Base-by-base conservation (phyloP, 2,888 invertebrate species). In the Drosophila meridiana region DNA sequence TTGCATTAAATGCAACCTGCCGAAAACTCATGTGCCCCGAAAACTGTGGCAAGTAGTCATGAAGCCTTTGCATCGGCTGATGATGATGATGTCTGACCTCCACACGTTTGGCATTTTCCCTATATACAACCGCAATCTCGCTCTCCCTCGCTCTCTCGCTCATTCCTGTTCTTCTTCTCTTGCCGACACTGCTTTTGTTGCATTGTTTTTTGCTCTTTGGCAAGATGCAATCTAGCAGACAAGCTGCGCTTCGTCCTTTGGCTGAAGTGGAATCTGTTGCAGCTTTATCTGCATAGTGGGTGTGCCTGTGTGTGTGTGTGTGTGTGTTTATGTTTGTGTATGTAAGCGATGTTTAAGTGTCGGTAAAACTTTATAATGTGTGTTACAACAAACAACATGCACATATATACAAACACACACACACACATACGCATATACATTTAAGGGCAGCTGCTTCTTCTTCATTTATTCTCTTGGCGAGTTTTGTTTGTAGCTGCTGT, bases 351-450 rank as follows among this genome's bases (percentile, higher is more conserved):
- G 80, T 68, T 83, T 79, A 80, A 78, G 83, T 72, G 79, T 78
- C 80, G 83, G 77, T 70, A 82, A 85, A 85, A 87, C 73, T 85
- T 85, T 87, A 82, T 87, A 85, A 87, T 87, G 78, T 87, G 76
- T 84, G 83, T 69, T 73, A 80, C 81, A 84, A 80, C 75, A 84
- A 83, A 59, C 57, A 62, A 62, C 48, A 58, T 48, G 36, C 58
- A 30, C 42, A 43, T 26, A 47, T 20, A 50, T 32, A 26, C 63
- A n/a, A n/a, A n/a, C n/a, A n/a, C n/a, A n/a, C 30, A 48, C 47
- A 28, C 68, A 53, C 30, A 55, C 47, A 34, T 20, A 20, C 20
- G 20, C 20, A 20, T 20, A 56, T 26, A 14, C 32, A 63, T 50
- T 62, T 42, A 13, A 13, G 34, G 53, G 30, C 38, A 26, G 34